Evolutionary conservation across 2,797 vertebrate species (phyloP), one percentile per base, ranked within the genome.

Genomic region (Melanotaenia parkinsoni): DNA sequence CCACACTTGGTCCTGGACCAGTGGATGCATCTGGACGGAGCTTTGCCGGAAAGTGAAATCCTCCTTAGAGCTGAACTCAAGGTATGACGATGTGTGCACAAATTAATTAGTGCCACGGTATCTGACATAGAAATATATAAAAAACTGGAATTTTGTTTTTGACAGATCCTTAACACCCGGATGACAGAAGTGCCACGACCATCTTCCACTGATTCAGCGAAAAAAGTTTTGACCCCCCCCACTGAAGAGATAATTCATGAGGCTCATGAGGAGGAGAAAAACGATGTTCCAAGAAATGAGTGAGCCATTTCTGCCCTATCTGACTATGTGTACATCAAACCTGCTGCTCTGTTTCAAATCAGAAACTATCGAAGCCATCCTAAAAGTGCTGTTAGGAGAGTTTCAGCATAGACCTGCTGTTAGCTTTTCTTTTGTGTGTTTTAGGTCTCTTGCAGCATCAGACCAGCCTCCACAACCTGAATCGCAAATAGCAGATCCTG

Each of bases 31-130:
- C 90, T 98, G 79, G 91, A 84, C 64, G 94, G 91, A 63, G 94
- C 95, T 6, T 86, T 86, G 18, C 76, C 94, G 9, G 85, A 88
- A 74, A 95, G 92, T 82, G 91, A 97, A 86, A 85, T 98, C 84
- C 92, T 98, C 0, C 93, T 98, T 74, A 94, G 96, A 82, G 94
- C 91, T 4, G 95, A 96, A 78, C 94, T 98, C 3, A 95, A 96
- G 93, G 97, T 96, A 67, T 84, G 91, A 54, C 24, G 50, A 89
- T 0, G 51, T 37, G 28, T 12, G 35, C 43, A 62, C 8, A 18
- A 10, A 59, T 0, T 4, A 33, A 24, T 63, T 58, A 1, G n/a
- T n/a, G 18, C 6, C 4, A 1, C 10, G 67, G 35, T 40, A 7
- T 20, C 0, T 54, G 9, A 63, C 3, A 4, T 5, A 28, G 35